A percentile compares a stretch with the other conserved stretches of the same genome.
Conservation (phyloP, 2,888 invertebrate species). For the Adineta ricciae region DNA sequence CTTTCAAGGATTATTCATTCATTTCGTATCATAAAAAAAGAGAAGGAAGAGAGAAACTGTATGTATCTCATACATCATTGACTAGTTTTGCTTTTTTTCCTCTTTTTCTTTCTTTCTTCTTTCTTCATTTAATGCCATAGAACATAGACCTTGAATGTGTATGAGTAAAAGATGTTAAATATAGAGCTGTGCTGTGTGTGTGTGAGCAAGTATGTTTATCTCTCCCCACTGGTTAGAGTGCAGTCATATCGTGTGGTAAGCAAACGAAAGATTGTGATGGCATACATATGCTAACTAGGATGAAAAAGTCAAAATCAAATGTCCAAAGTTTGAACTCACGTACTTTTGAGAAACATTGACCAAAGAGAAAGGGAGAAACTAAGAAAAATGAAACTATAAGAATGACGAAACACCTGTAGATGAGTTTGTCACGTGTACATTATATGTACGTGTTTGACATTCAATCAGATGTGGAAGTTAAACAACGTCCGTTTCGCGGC, state of each 20-base stretch:
- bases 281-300: neutral
- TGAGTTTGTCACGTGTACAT: neutral
- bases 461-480: neutral
- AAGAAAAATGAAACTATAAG: neutral
- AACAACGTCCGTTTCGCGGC: neutral
- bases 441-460: neutral
- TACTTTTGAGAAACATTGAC: neutral
- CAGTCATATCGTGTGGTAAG: neutral
- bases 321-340: neutral
- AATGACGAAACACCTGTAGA: neutral
- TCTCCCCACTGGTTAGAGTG: neutral
- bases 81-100: neutral
- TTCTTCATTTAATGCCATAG: neutral
- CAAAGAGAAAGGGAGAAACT: neutral
- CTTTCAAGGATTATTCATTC: neutral
- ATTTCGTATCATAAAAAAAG: neutral
- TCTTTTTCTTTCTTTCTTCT: neutral
- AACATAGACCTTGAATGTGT: neutral
- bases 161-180: neutral
- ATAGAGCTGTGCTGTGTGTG: neutral
- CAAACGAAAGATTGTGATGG: neutral
- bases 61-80: neutral
- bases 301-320: neutral
- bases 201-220: neutral
- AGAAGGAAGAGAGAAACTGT: neutral